Percentiles rank a stretch among this genome's conserved stretches.
Conservation (phyloP, 2,797 vertebrate species). For the Chaenodraco wilsoni region DNA sequence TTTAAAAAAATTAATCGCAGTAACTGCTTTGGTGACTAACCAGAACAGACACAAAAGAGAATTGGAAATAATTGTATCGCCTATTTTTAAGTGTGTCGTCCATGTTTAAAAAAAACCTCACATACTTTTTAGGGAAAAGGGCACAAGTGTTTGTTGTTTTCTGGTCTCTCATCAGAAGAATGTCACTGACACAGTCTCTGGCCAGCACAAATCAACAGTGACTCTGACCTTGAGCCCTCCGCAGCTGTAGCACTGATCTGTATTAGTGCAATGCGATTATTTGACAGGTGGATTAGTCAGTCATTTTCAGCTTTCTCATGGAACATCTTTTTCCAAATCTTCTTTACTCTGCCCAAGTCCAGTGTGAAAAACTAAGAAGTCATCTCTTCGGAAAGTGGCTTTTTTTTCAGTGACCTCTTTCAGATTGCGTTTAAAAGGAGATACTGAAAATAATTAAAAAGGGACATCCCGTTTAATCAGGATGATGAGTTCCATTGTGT, state of each 20-base stretch:
- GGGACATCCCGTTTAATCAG: constrained; percentile 48
- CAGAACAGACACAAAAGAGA: too few relatives aligned
- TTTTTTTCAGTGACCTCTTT: constrained; percentile 61
- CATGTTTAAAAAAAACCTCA: too few relatives aligned
- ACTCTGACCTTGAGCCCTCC: constrained; percentile 59
- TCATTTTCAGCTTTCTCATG: constrained; percentile 23
- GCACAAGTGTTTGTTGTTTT: too few relatives aligned
- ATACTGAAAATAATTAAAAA: constrained; percentile 57
- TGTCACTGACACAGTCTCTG: constrained; percentile 43
- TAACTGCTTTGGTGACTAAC: too few relatives aligned
- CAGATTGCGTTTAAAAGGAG: constrained; percentile 52
- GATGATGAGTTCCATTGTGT: constrained; percentile 57
- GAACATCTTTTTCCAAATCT: constrained; percentile 34
- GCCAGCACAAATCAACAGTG: constrained; percentile 61
- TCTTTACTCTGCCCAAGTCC: constrained; percentile 34
- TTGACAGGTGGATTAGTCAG: constrained; percentile 51
- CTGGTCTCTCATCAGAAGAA: constrained; percentile 39
- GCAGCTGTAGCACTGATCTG: constrained; percentile 42
- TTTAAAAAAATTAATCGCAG: too few relatives aligned
- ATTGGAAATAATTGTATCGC: too few relatives aligned
- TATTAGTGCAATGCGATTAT: constrained; percentile 47
- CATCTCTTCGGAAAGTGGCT: constrained; percentile 50
- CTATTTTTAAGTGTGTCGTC: too few relatives aligned
- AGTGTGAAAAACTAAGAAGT: constrained; percentile 47
- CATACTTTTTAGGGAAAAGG: too few relatives aligned